phyloP scores from a whole-genome alignment of 1,140 invertebrate genomes.

The Temnothorax longispinosus region DNA sequence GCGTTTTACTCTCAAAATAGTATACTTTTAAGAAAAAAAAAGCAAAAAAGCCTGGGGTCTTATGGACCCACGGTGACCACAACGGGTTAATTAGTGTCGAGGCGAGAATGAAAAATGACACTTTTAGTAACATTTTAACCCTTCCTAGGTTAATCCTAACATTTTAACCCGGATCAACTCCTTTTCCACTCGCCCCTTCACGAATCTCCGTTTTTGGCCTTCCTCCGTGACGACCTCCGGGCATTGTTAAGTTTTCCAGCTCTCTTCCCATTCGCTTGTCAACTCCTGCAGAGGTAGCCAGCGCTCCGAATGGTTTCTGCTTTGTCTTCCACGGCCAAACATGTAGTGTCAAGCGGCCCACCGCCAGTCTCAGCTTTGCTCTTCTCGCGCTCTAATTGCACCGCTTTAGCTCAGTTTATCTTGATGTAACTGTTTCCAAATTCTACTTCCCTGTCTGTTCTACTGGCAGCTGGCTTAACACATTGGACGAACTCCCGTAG shows the following conservation, averaged over 20 bases:
- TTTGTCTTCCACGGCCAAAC: conserved; percentile 73
- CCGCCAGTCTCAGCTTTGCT: conserved; percentile 46
- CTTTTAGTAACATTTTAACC: conserved; percentile 76
- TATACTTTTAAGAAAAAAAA: too few species aligned
- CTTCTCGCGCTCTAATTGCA: conserved; percentile 47
- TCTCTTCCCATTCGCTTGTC: conserved; percentile 59
- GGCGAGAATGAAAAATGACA: conserved; percentile 76
- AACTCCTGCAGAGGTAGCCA: conserved; percentile 46
- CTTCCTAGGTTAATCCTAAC: conserved; percentile 55
- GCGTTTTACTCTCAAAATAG: too few species aligned
- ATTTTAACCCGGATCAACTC: conserved; percentile 61
- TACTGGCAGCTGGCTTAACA: neutral
- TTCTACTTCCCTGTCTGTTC: conserved; percentile 24
- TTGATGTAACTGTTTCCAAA: conserved; percentile 49
- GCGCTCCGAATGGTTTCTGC: conserved; percentile 58
- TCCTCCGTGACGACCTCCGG: conserved; percentile 72
- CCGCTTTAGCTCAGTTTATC: conserved; percentile 50
- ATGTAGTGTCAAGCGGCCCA: conserved; percentile 63
- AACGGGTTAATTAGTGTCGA: conserved; percentile 52
- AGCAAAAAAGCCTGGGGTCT: too few species aligned
- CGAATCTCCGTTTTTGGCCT: conserved; percentile 40
- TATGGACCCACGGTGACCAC: too few species aligned
- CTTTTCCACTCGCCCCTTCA: conserved; percentile 61
- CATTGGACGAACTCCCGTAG: neutral
- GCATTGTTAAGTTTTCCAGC: conserved; percentile 79